Evolutionary conservation across 2,797 vertebrate genomes (phyloP).

Genomic region (Xerus rutilus): DNA sequence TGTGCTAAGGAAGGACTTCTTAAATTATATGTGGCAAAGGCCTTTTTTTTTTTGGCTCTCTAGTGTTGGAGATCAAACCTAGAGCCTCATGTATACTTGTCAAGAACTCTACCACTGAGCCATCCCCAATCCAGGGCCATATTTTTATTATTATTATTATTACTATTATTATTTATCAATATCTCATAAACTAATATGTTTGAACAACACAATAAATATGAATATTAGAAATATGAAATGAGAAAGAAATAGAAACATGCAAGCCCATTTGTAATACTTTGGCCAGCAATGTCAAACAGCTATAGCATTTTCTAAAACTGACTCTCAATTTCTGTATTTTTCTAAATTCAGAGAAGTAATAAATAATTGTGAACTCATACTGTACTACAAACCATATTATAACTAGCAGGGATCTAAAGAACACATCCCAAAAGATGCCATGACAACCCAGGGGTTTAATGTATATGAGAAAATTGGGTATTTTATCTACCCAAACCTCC

Average conservation of each 20-base stretch:
- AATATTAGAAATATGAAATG: constrained; percentile 13
- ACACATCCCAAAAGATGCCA: not conserved
- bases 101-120: not conserved
- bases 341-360: not conserved
- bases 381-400: not conserved
- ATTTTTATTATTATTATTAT: not conserved
- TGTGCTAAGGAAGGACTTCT: not conserved
- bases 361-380: not conserved
- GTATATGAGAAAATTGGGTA: not conserved
- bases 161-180: not conserved
- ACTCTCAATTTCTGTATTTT: not conserved
- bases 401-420: not conserved
- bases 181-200: not conserved
- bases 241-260: not conserved
- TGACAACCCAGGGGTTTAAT: not conserved
- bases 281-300: not conserved
- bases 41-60: not conserved
- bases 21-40: not conserved
- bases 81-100: not conserved
- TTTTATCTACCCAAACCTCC: not conserved
- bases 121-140: not conserved
- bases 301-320: constrained; percentile 8
- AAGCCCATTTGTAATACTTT: not conserved
- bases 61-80: not conserved
- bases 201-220: not conserved